These are phyloP conservation scores for Ahaetulla prasina DNA, from an alignment of 2,113 vertebrate genomes.

Conservation along the genomic window DNA sequence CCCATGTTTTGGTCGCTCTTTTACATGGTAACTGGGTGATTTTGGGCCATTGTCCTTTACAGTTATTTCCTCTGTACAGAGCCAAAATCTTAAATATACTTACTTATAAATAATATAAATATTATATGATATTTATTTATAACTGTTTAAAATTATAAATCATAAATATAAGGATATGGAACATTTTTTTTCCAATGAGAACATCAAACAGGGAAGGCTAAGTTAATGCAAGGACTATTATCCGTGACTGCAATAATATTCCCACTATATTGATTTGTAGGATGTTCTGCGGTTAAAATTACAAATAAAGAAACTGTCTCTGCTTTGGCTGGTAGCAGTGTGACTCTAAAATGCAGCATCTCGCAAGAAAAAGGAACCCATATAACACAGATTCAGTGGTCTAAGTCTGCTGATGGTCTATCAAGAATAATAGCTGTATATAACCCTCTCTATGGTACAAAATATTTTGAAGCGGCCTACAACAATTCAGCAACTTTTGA, in stretches of 20 bases:
- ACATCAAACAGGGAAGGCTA: background rate
- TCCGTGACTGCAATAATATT: background rate
- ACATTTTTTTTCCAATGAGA: background rate
- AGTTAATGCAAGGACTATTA: background rate
- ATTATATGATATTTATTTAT: background rate
- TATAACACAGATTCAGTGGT: constrained; percentile 63
- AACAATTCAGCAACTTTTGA: constrained; percentile 39
- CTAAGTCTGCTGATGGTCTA: constrained; percentile 5
- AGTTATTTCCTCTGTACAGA: background rate
- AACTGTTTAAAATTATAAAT: background rate
- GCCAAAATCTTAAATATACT: background rate
- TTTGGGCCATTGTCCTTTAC: background rate
- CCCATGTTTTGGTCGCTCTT: background rate
- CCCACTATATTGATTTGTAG: constrained; percentile 44
- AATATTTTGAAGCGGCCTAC: constrained; percentile 29
- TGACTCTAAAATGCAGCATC: constrained; percentile 53
- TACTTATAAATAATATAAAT: background rate
- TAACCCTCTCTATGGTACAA: constrained; percentile 44
- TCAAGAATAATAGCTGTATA: constrained; percentile 46
- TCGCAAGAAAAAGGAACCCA: background rate
- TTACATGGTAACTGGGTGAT: background rate
- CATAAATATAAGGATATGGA: background rate
- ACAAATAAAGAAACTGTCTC: constrained; percentile 23
- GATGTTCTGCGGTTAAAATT: background rate
- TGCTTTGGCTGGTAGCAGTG: constrained; percentile 29